These are phyloP conservation scores for Ambastaia sidthimunki DNA, from an alignment of 2,797 vertebrate genomes.

Conservation along the genomic window DNA sequence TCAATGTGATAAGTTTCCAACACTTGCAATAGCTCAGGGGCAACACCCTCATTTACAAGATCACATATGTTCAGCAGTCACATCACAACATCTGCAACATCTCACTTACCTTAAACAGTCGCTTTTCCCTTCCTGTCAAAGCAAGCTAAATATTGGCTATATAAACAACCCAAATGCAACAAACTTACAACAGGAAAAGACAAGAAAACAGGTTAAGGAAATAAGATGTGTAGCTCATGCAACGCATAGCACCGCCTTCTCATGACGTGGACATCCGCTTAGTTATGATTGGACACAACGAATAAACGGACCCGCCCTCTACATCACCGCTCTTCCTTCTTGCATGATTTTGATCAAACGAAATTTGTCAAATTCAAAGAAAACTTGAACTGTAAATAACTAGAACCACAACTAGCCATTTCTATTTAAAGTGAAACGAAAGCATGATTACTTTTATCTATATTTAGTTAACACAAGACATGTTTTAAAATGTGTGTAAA, in stretches of 20 bases:
- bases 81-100: not conserved
- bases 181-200: not conserved
- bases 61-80: not conserved
- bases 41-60: slow-evolving; percentile 38
- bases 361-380: not conserved
- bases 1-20: not conserved
- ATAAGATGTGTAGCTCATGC: slow-evolving; percentile 61
- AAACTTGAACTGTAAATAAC: too few relatives aligned
- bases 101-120: slow-evolving; percentile 15
- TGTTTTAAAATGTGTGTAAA: too few relatives aligned
- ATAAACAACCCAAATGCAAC: not conserved
- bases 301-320: not conserved
- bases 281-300: slow-evolving; percentile 66
- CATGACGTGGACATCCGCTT: slow-evolving; percentile 68
- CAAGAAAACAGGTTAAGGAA: slow-evolving; percentile 8
- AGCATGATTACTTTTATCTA: not conserved
- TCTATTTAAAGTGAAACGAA: not conserved
- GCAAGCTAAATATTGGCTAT: not conserved
- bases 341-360: not conserved
- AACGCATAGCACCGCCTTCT: slow-evolving; percentile 42
- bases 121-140: slow-evolving; percentile 16
- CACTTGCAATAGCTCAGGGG: not conserved
- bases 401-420: too few relatives aligned
- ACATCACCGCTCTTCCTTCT: not conserved
- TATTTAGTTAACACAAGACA: not conserved